These are phyloP conservation scores for Bovichtus diacanthus DNA, from an alignment of 2,797 vertebrate species.

Conservation along the genomic window DNA sequence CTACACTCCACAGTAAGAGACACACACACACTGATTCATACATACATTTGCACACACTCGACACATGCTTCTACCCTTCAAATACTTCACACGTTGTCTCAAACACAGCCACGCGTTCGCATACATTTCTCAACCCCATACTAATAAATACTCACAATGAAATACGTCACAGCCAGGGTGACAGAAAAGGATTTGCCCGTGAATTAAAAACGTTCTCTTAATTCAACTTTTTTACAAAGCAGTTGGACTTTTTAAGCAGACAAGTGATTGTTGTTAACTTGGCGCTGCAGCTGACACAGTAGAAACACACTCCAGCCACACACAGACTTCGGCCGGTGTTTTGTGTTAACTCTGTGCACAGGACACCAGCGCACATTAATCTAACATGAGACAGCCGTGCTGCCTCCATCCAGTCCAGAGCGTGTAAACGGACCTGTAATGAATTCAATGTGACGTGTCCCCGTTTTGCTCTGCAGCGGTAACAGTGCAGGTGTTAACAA, in stretches of 20 bases:
- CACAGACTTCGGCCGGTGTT: neutral
- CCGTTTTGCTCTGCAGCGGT: constrained; percentile 7
- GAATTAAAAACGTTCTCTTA: too few species aligned
- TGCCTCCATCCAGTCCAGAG: constrained; percentile 1
- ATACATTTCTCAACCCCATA: neutral
- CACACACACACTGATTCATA: constrained; percentile 13
- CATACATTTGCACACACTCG: neutral
- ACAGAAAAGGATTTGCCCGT: too few species aligned
- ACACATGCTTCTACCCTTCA: neutral
- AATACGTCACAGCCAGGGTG: too few species aligned
- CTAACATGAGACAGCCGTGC: neutral
- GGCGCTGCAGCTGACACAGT: neutral
- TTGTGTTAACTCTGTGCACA: constrained; percentile 20
- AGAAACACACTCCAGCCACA: neutral
- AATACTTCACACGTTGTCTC: neutral
- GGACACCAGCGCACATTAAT: constrained; percentile 5
- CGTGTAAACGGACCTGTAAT: constrained; percentile 31
- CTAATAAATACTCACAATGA: too few species aligned
- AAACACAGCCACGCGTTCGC: neutral
- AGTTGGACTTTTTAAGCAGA: constrained; percentile 1
- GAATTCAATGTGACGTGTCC: constrained; percentile 30
- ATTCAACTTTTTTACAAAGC: neutral
- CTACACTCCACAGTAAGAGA: constrained; percentile 21
- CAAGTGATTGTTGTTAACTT: constrained; percentile 11
- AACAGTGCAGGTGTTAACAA: constrained; percentile 26